Evolutionary conservation across 2,113 vertebrate species (phyloP), one percentile per base, ranked within the genome.

Genomic region (Labeo rohita): DNA sequence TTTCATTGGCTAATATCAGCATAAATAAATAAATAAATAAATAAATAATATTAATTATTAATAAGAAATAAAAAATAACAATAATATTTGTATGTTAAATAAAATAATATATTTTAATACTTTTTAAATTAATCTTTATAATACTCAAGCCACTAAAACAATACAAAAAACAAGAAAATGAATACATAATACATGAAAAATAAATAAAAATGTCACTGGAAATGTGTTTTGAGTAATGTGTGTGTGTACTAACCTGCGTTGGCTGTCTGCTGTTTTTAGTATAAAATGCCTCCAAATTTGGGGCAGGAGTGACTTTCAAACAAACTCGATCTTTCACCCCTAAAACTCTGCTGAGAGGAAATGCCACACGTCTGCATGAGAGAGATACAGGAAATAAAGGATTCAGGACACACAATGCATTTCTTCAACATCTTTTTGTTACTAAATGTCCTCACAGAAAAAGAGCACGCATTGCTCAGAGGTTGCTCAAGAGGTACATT

Each of bases 201-300:
- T 28, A 28, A 28, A 28, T 28, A 28, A 28, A 28, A 28, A 28
- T 28, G 28, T 28, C 28, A 28, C 28, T 28, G 28, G 1, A 28
- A 28, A 28, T 28, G 28, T 28, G 28, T 28, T 28, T 28, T 28
- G 28, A 28, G 28, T 28, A 28, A 28, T 28, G 43, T 77, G 80
- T 50, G 36, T 39, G 74, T 34, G 21, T 76, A 83, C 92, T 92
- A 56, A 95, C 97, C 91, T 95, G 93, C 16, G 90, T 80, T 0
- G 97, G 96, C 52, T 93, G 92, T 85, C 89, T 43, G 81, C 66
- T 81, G 0, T 80, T 91, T 75, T 91, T 88, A 43, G 45, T 90
- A 84, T 97, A 98, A 92, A 97, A 97, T 0, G 76, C 89, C 94
- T 98, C 97, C 91, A 98, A 93, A 34, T 89, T 4, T 0, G 91